phyloP scores from a whole-genome alignment of 2,797 vertebrate genomes.

The Morelia viridis region DNA sequence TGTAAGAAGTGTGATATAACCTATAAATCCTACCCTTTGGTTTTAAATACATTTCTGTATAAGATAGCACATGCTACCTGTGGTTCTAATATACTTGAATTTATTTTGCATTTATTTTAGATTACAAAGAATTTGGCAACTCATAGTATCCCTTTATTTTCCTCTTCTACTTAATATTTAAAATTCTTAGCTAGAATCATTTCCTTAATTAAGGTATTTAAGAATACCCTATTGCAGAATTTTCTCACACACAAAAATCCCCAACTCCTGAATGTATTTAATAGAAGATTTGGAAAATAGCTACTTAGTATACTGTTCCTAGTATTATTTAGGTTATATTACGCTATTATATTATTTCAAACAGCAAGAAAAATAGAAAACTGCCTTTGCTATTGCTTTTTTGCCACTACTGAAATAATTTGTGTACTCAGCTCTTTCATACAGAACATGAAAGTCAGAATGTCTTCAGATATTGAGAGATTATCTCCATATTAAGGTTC shows the following conservation, averaged over 20 bases:
- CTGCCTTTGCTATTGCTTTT: not conserved
- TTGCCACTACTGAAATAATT: fast-evolving
- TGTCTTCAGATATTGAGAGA: not conserved
- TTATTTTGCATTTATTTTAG: not conserved
- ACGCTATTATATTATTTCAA: not conserved
- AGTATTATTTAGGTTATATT: not conserved
- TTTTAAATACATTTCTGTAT: not conserved
- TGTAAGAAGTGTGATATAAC: not conserved
- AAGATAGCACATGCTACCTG: not conserved
- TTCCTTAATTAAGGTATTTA: not conserved
- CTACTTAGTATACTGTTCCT: fast-evolving
- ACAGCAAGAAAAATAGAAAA: not conserved
- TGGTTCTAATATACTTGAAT: not conserved
- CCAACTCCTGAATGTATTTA: not conserved
- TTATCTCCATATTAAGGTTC: not conserved
- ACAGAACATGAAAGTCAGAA: not conserved
- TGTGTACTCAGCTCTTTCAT: not conserved
- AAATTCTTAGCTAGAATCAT: not conserved
- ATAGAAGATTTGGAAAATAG: not conserved
- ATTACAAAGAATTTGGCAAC: not conserved
- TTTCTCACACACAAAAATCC: not conserved
- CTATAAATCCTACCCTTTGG: not conserved
- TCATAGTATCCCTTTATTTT: not conserved
- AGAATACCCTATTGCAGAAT: not conserved
- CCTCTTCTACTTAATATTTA: not conserved